These are phyloP conservation scores for Pristis pectinata DNA, from an alignment of 2,797 vertebrate species.

Conservation along the genomic window DNA sequence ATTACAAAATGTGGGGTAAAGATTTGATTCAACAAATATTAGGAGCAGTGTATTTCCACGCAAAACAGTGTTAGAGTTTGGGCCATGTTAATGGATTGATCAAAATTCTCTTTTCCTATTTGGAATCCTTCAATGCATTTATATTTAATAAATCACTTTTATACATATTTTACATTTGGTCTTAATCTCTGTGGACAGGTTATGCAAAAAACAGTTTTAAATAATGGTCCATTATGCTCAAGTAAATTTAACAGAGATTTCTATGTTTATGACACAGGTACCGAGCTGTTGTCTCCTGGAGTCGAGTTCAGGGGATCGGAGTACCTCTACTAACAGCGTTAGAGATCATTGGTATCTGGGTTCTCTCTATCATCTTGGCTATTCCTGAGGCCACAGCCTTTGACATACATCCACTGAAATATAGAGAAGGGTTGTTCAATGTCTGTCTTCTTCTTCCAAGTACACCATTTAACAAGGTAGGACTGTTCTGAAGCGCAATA, in stretches of 20 bases:
- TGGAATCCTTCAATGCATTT: background rate
- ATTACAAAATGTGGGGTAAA: no score
- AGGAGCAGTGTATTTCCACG: no score
- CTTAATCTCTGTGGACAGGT: background rate
- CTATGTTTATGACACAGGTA: constrained; percentile 63
- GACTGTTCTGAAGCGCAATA: background rate
- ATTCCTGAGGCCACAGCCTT: constrained; percentile 86
- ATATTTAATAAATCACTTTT: background rate
- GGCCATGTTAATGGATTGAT: background rate
- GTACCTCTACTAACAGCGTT: constrained; percentile 82
- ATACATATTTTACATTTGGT: background rate
- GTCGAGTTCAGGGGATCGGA: constrained; percentile 90
- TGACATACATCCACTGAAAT: constrained; percentile 64
- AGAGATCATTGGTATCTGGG: constrained; percentile 85
- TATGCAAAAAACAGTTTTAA: no score
- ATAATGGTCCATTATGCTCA: background rate
- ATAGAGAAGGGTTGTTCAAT: constrained; percentile 55
- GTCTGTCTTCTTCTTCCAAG: constrained; percentile 80
- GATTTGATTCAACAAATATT: no score
- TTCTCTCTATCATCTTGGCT: constrained; percentile 83
- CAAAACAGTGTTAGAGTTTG: background rate
- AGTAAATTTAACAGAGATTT: background rate
- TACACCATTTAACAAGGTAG: constrained; percentile 66
- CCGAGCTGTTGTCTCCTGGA: constrained; percentile 94
- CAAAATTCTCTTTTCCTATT: background rate